Evolutionary conservation across 92 coral and sea anemone genomes (phyloP), one percentile per base, ranked within the genome.

Genomic region (Paragorgia papillata): DNA sequence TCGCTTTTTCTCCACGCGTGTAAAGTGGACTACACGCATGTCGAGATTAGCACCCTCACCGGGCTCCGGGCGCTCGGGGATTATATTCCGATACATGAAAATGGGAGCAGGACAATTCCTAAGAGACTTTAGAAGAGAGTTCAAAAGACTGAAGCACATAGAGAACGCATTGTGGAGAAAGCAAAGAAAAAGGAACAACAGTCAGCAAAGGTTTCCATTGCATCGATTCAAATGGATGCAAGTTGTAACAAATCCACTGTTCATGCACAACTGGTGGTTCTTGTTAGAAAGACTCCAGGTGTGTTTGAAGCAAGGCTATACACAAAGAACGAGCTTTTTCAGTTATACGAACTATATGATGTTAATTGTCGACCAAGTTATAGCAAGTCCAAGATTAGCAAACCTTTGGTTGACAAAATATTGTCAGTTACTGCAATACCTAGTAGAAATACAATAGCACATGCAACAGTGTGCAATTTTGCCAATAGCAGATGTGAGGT

Each of bases 91-190:
- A 33, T 73, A 46, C 39, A 28, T 73, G 31, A 73, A 73, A 13
- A 73, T 73, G 79, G 79, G 79, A 9, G 40, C 62, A n/a, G 79
- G 41, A 26, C 66, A 73, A 35, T 73, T 41, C 29, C 32, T 73
- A 35, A 33, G 79, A 22, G 67, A 73, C 26, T 59, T 73, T 54
- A 60, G 79, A 29, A 49, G 64, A 73, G 79, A 73, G 22, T 34
- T 46, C 32, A 54, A 73, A 73, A 73, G 39, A 73, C 79, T 22
- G 79, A 73, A 55, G 79, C 79, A 30, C 79, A 73, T 18, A 33
- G 79, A 34, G 54, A 73, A 28, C 43, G 49, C 26, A 57, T 39
- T 15, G 30, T 46, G 35, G 62, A 54, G 30, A 73, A 56, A 55
- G 30, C 18, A 21, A 31, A 24, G 31, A 44, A 24, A 17, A 73